Evolutionary conservation across 2,113 vertebrate genomes (phyloP), one percentile per base, ranked within the genome.

Genomic region (Emydura subglobosa): DNA sequence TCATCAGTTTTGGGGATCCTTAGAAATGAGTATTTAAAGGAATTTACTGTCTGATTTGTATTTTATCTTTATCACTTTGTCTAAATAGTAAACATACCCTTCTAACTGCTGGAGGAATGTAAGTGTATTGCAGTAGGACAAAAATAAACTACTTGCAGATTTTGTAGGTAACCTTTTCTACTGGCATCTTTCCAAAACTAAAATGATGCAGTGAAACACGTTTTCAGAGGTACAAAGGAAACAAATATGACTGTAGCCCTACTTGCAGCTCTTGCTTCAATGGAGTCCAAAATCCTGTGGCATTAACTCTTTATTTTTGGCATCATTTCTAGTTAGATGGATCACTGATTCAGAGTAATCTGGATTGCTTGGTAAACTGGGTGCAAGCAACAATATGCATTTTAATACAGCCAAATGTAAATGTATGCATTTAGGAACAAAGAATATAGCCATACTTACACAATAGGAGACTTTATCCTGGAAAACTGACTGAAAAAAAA

Each of bases 271-370:
- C 85, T 50, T 7, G 25, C 7, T n/a, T 8, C 59, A 39, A 51
- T 0, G 0, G 2, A 42, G 11, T 81, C 59, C n/a, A 16, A 0
- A 1, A 39, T 31, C 0, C 1, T 10, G 76, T 54, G 0, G 0
- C 2, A 21, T 53, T 34, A 42, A 19, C 50, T 79, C n/a, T 4
- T 34, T 5, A 3, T 83, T 47, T 29, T 10, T 31, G n/a, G 9
- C 31, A 3, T 42, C 47, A 19, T 6, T 2, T 0, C 5, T 31
- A 59, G 59, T 34, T 65, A 65, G 31, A 34, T 34, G 31, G 14
- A 65, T 65, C 29, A 16, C 6, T 34, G 59, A 34, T 65, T n/a
- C 61, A 65, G 16, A 65, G 59, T 3, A 65, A 34, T 65, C 31
- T 65, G 61, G 31, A 65, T 34, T 65, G 16, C 31, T n/a, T 34